These are phyloP conservation scores for Microcebus ravelobensis DNA, from an alignment of 2,113 vertebrate genomes.

Conservation along the genomic window DNA sequence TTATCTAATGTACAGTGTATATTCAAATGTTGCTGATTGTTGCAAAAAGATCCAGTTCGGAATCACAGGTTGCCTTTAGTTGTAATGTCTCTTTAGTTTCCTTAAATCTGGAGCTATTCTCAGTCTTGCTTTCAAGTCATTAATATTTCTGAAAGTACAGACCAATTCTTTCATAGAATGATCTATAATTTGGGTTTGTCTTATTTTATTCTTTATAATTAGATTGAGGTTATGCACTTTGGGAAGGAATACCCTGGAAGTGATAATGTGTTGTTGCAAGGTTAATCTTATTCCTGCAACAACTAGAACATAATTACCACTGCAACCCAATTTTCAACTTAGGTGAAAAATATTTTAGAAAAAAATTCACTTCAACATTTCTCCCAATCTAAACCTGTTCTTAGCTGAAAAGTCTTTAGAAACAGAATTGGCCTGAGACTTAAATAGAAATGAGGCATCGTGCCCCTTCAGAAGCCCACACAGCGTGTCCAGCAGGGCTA, in stretches of 20 bases:
- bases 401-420: background rate
- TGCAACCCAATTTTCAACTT: background rate
- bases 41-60: background rate
- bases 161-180: background rate
- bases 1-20: background rate
- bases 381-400: background rate
- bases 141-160: background rate
- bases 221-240: background rate
- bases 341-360: background rate
- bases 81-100: background rate
- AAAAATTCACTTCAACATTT: background rate
- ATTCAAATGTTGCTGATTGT: background rate
- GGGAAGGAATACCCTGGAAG: background rate
- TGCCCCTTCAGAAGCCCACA: background rate
- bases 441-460: background rate
- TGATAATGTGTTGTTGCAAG: background rate
- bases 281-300: background rate
- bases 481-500: background rate
- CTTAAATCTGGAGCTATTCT: background rate
- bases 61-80: background rate
- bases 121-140: background rate
- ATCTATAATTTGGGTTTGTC: background rate
- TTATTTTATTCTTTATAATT: background rate
- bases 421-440: background rate
- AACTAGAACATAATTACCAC: constrained; percentile 22